Conservation (phyloP, 2,888 invertebrate genomes). For the Xylota sylvarum region DNA sequence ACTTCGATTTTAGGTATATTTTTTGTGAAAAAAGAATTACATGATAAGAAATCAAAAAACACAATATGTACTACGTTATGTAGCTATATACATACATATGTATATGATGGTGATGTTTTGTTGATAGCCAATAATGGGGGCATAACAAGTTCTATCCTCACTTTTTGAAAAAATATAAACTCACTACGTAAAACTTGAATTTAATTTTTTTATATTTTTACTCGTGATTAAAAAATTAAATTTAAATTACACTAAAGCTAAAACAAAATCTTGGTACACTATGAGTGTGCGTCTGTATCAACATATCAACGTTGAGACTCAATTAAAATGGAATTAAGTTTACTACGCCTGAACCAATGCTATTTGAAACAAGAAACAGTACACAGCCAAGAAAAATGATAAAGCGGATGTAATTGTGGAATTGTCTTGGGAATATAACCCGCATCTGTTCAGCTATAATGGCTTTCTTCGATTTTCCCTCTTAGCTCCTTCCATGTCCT, state of each 20-base stretch:
- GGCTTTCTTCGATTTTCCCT: conserved; percentile 38
- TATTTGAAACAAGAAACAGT: conserved; percentile 25
- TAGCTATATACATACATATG: too few relatives aligned
- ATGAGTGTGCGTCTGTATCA: conserved; percentile 15
- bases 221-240: background rate
- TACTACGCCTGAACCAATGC: conserved; percentile 52
- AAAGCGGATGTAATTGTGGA: conserved; percentile 41
- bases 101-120: too few relatives aligned
- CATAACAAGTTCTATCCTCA: too few relatives aligned
- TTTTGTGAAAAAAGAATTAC: too few relatives aligned
- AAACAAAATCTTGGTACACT: background rate
- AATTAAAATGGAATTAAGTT: conserved; percentile 83
- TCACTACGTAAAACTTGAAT: too few relatives aligned
- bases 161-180: too few relatives aligned
- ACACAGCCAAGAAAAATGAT: conserved; percentile 48
- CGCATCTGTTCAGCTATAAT: conserved; percentile 48
- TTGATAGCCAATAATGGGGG: too few relatives aligned
- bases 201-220: background rate
- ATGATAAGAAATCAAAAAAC: too few relatives aligned
- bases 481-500: conserved; percentile 3
- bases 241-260: background rate
- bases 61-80: too few relatives aligned
- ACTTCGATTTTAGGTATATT: too few relatives aligned
- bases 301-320: conserved; percentile 79
- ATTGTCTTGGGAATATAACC: conserved; percentile 55